These are phyloP conservation scores for Pristionchus japonicus DNA, from an alignment of 2,888 invertebrate species.

Conservation along the genomic window DNA sequence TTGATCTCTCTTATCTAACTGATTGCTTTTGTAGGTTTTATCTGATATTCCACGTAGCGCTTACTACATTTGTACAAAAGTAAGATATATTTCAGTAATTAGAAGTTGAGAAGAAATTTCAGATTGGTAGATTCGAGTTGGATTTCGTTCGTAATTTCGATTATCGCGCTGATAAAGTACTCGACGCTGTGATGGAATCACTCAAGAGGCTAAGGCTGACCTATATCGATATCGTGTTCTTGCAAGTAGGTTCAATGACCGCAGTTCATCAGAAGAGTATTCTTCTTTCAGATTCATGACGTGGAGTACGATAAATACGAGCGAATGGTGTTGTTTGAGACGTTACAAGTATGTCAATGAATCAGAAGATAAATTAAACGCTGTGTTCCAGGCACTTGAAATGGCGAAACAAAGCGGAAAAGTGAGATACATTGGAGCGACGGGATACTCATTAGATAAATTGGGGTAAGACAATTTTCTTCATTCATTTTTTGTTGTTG, in stretches of 20 bases:
- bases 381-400: constrained; percentile 81
- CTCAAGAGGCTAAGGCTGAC: constrained; percentile 84
- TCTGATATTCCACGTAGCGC: constrained; percentile 85
- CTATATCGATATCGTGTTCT: constrained; percentile 85
- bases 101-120: not conserved
- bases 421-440: constrained; percentile 87
- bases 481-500: not conserved
- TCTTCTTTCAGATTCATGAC: constrained; percentile 86
- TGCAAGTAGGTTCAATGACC: constrained; percentile 83
- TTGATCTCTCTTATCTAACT: not conserved
- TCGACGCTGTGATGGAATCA: constrained; percentile 85
- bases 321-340: constrained; percentile 86
- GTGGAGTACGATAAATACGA: constrained; percentile 87
- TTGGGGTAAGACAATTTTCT: constrained; percentile 80
- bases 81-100: constrained; percentile 53
- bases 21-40: constrained; percentile 79
- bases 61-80: constrained; percentile 92
- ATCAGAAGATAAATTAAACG: not conserved
- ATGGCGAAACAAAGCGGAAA: constrained; percentile 82
- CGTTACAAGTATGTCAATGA: constrained; percentile 80
- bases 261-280: no score
- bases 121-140: constrained; percentile 84
- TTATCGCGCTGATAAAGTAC: constrained; percentile 85
- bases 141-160: constrained; percentile 86
- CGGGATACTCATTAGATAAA: constrained; percentile 85